Conservation (phyloP, 2,888 invertebrate genomes). For the Brachypterus glaber region DNA sequence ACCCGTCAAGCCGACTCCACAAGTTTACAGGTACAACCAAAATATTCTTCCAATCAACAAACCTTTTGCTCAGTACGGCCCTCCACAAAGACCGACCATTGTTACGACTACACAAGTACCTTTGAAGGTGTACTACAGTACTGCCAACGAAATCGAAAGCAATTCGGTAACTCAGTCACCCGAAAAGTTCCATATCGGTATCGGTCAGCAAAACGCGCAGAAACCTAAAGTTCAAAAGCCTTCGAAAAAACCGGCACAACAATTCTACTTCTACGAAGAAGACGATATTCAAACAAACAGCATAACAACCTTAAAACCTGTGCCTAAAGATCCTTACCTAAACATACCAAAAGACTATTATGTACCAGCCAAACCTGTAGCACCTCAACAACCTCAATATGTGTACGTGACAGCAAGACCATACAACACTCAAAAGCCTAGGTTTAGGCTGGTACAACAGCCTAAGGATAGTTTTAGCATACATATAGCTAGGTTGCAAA, state of each 20-base stretch:
- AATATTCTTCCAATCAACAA: constrained; percentile 40
- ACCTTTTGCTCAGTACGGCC: constrained; percentile 46
- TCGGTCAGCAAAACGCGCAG: constrained; percentile 4
- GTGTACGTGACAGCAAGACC: constrained; percentile 33
- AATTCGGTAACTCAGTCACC: constrained; percentile 41
- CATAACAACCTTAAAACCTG: constrained; percentile 16
- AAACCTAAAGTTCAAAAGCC: constrained; percentile 18
- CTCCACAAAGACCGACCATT: constrained; percentile 33
- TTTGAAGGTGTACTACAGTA: constrained; percentile 52
- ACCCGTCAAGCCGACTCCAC: constrained; percentile 34
- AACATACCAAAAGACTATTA: constrained; percentile 27
- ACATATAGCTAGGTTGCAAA: constrained; percentile 56
- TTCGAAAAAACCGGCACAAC: constrained; percentile 42
- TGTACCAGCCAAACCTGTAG: constrained; percentile 21
- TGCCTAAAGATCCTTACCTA: constrained; percentile 13
- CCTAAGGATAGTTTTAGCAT: constrained; percentile 50
- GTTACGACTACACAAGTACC: constrained; percentile 54
- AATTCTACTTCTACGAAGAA: constrained; percentile 62
- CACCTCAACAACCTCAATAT: constrained; percentile 26
- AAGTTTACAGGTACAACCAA: constrained; percentile 36
- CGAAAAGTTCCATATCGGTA: constrained; percentile 25
- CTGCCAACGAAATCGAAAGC: constrained; percentile 45
- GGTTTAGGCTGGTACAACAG: constrained; percentile 24
- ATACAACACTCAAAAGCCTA: constrained; percentile 29
- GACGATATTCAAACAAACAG: constrained; percentile 20